These are phyloP conservation scores for Griposia aprilina DNA, from an alignment of 2,888 invertebrate species.

Conservation along the genomic window DNA sequence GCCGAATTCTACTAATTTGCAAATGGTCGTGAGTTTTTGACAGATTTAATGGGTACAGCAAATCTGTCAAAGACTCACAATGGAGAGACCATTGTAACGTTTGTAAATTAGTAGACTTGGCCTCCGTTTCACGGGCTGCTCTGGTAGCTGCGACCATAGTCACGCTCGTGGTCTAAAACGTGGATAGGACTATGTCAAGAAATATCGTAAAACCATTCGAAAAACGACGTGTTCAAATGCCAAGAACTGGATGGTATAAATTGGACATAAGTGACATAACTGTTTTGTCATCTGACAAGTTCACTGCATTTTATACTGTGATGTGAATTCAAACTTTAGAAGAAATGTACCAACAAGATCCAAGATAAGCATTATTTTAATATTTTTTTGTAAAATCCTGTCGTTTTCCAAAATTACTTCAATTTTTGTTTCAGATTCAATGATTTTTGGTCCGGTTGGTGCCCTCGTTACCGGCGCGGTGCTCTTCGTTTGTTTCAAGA, in stretches of 20 bases:
- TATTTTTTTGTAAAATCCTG: constrained; percentile 57
- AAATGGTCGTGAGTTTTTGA: background rate
- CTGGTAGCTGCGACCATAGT: background rate
- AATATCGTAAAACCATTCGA: constrained; percentile 1
- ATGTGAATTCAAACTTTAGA: constrained; percentile 34
- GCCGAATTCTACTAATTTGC: background rate
- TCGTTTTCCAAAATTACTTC: constrained; percentile 76
- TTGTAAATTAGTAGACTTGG: background rate
- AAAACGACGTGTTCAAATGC: constrained; percentile 3
- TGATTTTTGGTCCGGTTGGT: constrained; percentile 37
- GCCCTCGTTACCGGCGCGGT: constrained; percentile 14
- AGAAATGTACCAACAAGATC: constrained; percentile 42
- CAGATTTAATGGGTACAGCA: background rate
- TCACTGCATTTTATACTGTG: constrained; percentile 14
- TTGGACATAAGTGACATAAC: constrained; percentile 4
- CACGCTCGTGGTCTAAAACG: background rate
- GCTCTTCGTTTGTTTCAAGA: constrained; percentile 36
- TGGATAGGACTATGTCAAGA: background rate
- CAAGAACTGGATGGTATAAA: background rate
- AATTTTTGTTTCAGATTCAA: constrained; percentile 77
- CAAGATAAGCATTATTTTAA: constrained; percentile 67
- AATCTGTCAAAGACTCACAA: background rate
- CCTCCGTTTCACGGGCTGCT: too few species aligned
- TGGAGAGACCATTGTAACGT: background rate
- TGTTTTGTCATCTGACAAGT: constrained; percentile 22